These are phyloP conservation scores for Drosophila tripunctata DNA, from an alignment of 2,888 invertebrate genomes.

Conservation along the genomic window DNA sequence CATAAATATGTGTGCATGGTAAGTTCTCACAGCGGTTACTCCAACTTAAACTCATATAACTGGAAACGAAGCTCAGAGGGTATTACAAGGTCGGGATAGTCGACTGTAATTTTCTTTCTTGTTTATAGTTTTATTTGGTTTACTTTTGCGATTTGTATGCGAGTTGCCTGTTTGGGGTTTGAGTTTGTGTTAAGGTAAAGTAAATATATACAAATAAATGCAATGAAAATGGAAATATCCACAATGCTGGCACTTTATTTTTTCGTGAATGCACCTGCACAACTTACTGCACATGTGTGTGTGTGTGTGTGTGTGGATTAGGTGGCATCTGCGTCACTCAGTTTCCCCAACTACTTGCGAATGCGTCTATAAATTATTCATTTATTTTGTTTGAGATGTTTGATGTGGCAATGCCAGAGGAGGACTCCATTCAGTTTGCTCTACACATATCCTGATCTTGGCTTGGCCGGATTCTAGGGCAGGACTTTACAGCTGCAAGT, in stretches of 20 bases:
- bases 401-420: constrained; percentile 67
- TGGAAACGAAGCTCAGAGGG: too few species aligned
- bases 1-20: too few species aligned
- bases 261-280: constrained; percentile 21
- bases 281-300: not conserved
- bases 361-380: constrained; percentile 82
- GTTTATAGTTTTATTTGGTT: not conserved
- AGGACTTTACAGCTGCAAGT: constrained; percentile 8
- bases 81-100: too few species aligned
- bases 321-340: constrained; percentile 22
- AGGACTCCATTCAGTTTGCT: constrained; percentile 56
- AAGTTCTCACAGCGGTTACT: too few species aligned
- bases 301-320: constrained; percentile 19
- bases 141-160: not conserved
- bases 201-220: constrained; percentile 52
- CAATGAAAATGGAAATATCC: constrained; percentile 15
- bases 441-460: constrained; percentile 32
- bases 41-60: too few species aligned
- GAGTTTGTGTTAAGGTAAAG: not conserved
- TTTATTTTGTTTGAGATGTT: constrained; percentile 79
- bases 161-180: not conserved
- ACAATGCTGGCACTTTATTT: constrained; percentile 50
- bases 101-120: too few species aligned
- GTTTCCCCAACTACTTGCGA: constrained; percentile 30
- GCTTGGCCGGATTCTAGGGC: constrained; percentile 13